These are phyloP conservation scores for Phaenicophaeus curvirostris DNA, from an alignment of 2,797 vertebrate genomes.

Conservation along the genomic window DNA sequence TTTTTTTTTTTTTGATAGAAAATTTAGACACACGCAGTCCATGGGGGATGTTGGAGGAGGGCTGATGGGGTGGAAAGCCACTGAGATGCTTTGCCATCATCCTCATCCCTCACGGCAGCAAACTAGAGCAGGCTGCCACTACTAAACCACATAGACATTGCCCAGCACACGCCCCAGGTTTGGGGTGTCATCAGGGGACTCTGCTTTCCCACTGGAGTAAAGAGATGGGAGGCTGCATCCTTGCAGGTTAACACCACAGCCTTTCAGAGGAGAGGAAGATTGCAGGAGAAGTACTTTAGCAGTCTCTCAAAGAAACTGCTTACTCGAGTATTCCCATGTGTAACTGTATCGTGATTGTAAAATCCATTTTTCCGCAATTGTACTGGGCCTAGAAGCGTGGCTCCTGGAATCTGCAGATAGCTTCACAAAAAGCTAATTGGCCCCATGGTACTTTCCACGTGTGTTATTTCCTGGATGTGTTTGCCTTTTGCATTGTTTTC, in stretches of 20 bases:
- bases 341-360: not conserved
- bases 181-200: accelerated
- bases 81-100: too few species aligned
- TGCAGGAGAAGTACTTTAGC: not conserved
- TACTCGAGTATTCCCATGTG: not conserved
- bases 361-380: not conserved
- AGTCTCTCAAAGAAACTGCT: not conserved
- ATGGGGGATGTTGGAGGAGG: too few species aligned
- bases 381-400: not conserved
- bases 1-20: too few species aligned
- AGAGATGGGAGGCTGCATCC: accelerated
- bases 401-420: not conserved
- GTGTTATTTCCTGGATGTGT: not conserved
- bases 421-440: not conserved
- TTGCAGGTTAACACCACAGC: not conserved
- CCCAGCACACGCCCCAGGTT: too few species aligned
- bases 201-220: accelerated
- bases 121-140: too few species aligned
- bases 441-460: not conserved
- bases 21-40: too few species aligned
- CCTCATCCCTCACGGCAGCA: too few species aligned
- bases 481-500: not conserved
- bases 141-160: too few species aligned
- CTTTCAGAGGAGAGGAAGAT: not conserved
- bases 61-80: too few species aligned